Evolutionary conservation across 2,888 invertebrate genomes (phyloP).

Genomic region (Zaprionus obscuricornis): DNA sequence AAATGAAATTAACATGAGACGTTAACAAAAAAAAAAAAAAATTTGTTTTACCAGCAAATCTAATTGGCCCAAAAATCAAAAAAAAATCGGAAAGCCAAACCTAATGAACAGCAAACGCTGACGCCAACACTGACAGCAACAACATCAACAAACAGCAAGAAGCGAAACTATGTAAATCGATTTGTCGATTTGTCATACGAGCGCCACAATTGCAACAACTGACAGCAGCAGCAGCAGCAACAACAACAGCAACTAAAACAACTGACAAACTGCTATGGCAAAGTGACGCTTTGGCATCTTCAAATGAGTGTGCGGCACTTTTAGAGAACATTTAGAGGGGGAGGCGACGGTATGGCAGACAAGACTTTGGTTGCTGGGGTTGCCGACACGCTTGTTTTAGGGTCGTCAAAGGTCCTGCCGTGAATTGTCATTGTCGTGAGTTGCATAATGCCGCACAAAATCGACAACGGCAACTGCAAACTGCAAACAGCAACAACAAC

Average conservation of each 20-base stretch:
- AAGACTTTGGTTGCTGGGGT: constrained; percentile 31
- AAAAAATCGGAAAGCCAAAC: constrained; percentile 38
- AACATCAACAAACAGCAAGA: constrained; percentile 26
- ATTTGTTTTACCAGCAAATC: constrained; percentile 35
- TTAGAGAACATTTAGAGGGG: background rate
- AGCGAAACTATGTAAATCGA: constrained; percentile 66
- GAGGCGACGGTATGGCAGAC: constrained; percentile 19
- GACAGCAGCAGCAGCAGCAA: constrained; percentile 4
- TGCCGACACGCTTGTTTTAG: constrained; percentile 74
- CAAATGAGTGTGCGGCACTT: constrained; percentile 60
- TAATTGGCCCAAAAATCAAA: constrained; percentile 56
- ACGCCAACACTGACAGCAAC: constrained; percentile 31
- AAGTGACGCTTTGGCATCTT: constrained; percentile 55
- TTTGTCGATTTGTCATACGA: constrained; percentile 74
- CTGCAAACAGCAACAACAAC: constrained; percentile 9
- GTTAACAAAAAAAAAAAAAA: constrained; percentile 24
- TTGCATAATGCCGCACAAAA: constrained; percentile 77
- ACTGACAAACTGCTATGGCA: constrained; percentile 2
- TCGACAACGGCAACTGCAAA: constrained; percentile 50
- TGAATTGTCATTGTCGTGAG: constrained; percentile 79
- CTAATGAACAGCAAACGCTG: constrained; percentile 68
- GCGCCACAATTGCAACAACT: constrained; percentile 18
- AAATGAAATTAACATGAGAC: constrained; percentile 26
- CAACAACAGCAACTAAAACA: constrained; percentile 19
- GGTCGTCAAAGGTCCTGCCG: constrained; percentile 78